Conservation (phyloP, 1,140 invertebrate species). For the Hetaerina americana region DNA sequence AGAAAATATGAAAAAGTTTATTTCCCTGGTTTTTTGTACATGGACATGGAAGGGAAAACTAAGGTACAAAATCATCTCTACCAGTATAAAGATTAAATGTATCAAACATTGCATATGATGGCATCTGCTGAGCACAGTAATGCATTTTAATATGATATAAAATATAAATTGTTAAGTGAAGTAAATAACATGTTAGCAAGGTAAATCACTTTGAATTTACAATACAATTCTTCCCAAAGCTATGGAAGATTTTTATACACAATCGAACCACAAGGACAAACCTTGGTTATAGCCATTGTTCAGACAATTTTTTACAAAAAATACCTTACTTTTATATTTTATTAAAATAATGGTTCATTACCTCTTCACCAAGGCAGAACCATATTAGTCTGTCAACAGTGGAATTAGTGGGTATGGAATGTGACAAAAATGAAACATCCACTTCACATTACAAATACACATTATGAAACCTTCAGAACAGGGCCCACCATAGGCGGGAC, state of each 20-base stretch:
- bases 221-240: neutral
- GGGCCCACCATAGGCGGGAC: too few relatives aligned
- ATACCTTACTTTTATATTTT: neutral
- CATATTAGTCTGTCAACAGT: neutral
- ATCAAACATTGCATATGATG: neutral
- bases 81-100: too few relatives aligned
- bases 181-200: neutral
- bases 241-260: neutral
- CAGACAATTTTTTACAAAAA: neutral
- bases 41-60: neutral
- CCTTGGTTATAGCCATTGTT: neutral
- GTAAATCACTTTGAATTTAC: neutral
- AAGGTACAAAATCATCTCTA: neutral
- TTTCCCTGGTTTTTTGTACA: neutral
- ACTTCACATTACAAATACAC: neutral
- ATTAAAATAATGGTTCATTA: neutral
- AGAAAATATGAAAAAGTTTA: neutral
- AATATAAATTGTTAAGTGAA: neutral
- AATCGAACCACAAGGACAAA: neutral
- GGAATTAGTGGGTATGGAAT: neutral
- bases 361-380: neutral
- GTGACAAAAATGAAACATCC: neutral
- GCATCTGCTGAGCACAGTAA: neutral
- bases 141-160: neutral
- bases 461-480: neutral